Evolutionary conservation across 2,888 invertebrate genomes (phyloP), one percentile per base, ranked within the genome.

Genomic region (Lepidocyrtinus sp.): DNA sequence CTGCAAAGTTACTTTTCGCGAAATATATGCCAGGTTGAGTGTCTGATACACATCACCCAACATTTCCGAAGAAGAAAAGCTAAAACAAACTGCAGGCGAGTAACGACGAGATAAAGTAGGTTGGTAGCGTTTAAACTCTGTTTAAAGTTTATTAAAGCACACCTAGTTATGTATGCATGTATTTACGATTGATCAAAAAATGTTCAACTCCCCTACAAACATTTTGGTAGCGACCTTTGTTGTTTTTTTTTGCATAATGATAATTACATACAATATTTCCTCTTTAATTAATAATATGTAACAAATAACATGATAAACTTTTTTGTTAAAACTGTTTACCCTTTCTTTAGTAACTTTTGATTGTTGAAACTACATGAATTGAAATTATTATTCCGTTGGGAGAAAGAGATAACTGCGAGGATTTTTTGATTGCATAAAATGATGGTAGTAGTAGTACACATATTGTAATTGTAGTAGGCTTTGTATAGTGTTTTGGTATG

Each of bases 331-430:
- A 36, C 12, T 36, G 36, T 50, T 50, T 50, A 50, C 50, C 50
- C 50, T 7, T 17, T 17, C 17, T 50, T 50, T 7, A 7, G 36
- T 36, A n/a, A 50, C 5, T 7, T 17, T 1, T 12, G 50, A 50
- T 50, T 50, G 5, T 5, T 36, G 36, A 36, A 50, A 50, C 15
- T 50, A 50, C 15, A 50, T 50, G 15, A 12, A n/a, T n/a, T n/a
- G 12, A 36, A 36, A 12, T 50, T 7, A 50, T 50, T 12, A 50
- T 50, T 50, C 15, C 12, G 36, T 17, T 50, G 50, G 36, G 36
- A 36, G 12, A 17, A 50, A n/a, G n/a, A n/a, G 50, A 50, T 50
- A 50, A 50, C 17, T 50, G 50, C 50, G 50, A 50, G 50, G 50
- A 50, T 50, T 2, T 50, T 17, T 36, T 36, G 12, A 36, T 36